A percentile compares a stretch with the other conserved stretches of the same genome.
phyloP scores from a whole-genome alignment of 92 coral and sea anemone genomes.

The Scolanthus callimorphus region DNA sequence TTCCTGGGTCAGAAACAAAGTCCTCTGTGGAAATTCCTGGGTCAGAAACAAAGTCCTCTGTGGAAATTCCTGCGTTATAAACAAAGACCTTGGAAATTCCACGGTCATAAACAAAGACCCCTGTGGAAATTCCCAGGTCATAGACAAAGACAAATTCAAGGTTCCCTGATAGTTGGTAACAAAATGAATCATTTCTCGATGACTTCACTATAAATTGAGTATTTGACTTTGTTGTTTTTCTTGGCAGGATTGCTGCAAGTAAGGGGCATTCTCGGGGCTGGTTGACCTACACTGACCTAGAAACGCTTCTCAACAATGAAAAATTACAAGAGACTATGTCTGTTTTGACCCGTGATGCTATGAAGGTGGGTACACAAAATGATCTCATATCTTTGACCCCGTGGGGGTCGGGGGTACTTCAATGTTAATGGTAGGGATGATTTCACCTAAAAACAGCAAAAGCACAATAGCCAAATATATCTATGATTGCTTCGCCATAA shows the following conservation, averaged over 20 bases:
- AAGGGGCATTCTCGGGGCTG: slow-evolving; percentile 79
- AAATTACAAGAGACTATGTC: slow-evolving; percentile 43
- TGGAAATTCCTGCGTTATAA: too few species aligned
- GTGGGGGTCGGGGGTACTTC: not conserved
- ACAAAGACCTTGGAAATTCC: too few species aligned
- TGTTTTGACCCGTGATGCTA: slow-evolving; percentile 33
- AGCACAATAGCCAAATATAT: too few species aligned
- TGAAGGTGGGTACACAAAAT: slow-evolving; percentile 51
- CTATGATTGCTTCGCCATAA: too few species aligned
- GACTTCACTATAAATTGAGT: too few species aligned
- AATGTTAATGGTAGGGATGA: not conserved
- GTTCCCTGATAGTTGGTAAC: not conserved
- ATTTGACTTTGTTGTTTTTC: not conserved
- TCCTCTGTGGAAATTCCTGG: too few species aligned
- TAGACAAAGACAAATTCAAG: too few species aligned
- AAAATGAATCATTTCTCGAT: not conserved
- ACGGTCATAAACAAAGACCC: too few species aligned
- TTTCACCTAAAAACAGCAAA: too few species aligned
- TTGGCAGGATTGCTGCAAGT: slow-evolving; percentile 55
- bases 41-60: too few species aligned
- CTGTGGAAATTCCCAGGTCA: too few species aligned
- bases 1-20: too few species aligned
- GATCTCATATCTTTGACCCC: not conserved
- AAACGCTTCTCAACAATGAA: slow-evolving; percentile 62
- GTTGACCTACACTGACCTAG: slow-evolving; percentile 78